Evolutionary conservation across 1,140 invertebrate species (phyloP).

Genomic region (Macrobrachium nipponense): DNA sequence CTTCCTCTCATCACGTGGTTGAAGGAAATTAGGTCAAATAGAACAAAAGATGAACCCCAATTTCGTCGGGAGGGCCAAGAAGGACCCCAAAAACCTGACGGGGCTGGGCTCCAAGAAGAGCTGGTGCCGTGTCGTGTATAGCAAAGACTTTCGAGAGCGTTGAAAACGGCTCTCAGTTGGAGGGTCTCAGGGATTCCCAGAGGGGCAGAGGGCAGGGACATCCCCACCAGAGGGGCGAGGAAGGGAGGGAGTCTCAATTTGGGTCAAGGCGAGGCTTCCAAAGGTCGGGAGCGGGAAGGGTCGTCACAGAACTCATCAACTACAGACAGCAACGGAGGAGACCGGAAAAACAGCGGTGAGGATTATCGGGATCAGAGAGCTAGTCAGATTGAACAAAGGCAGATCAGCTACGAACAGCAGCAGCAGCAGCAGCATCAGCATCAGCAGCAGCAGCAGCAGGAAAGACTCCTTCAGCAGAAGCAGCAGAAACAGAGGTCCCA

Average conservation of each 20-base stretch:
- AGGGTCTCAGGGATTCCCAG: background rate
- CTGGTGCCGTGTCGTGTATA: slow-evolving; percentile 41
- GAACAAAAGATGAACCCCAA: background rate
- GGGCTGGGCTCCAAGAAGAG: slow-evolving; percentile 20
- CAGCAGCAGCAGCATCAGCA: slow-evolving; percentile 28
- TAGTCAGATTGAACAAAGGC: background rate
- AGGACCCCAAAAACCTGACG: slow-evolving; percentile 45
- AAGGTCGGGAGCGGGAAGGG: background rate
- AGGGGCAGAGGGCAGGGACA: background rate
- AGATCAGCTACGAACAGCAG: background rate
- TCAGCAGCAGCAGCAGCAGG: slow-evolving; percentile 20
- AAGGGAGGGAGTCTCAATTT: background rate
- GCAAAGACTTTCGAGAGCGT: slow-evolving; percentile 40
- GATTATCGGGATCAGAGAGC: background rate
- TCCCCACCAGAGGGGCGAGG: background rate
- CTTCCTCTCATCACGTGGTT: no score
- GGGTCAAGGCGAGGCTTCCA: background rate
- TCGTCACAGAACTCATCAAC: background rate
- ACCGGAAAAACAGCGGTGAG: no score
- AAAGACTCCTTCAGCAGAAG: background rate
- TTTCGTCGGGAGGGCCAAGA: background rate
- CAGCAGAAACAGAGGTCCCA: background rate
- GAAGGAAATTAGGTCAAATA: background rate
- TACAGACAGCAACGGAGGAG: slow-evolving; percentile 2
- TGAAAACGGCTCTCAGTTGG: background rate